Evolutionary conservation across 2,113 vertebrate genomes (phyloP).

Genomic region (Nerophis lumbriciformis): DNA sequence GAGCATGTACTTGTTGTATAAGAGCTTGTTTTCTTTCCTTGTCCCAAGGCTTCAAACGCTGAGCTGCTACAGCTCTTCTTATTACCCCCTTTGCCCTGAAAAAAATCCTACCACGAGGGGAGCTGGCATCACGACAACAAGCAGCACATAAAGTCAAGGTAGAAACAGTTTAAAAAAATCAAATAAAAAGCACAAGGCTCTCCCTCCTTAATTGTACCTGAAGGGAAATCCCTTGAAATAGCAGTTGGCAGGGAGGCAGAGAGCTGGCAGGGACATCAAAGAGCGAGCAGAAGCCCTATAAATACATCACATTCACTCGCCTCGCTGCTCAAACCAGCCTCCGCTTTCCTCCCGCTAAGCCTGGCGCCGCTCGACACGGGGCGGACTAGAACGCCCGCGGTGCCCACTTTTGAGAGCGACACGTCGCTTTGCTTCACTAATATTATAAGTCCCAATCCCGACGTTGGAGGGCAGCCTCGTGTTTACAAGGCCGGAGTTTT

Average conservation of each 20-base stretch:
- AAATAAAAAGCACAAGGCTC: conserved; percentile 40
- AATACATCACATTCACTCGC: conserved; percentile 73
- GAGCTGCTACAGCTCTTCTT: conserved; percentile 40
- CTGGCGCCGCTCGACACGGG: conserved; percentile 15
- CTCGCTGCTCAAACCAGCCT: conserved; percentile 33
- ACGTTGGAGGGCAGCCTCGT: too few species aligned
- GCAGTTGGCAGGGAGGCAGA: conserved; percentile 61
- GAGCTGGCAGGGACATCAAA: conserved; percentile 71
- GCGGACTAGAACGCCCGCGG: conserved; percentile 4
- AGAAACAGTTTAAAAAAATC: conserved; percentile 15
- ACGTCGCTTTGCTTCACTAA: conserved; percentile 16
- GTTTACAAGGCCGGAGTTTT: conserved; percentile 43
- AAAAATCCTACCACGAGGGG: conserved; percentile 40
- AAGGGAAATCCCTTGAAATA: conserved; percentile 77
- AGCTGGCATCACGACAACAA: conserved; percentile 39
- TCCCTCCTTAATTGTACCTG: conserved; percentile 72
- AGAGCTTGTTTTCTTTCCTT: conserved; percentile 68
- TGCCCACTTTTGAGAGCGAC: conserved; percentile 18
- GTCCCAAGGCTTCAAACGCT: conserved; percentile 42
- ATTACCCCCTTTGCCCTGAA: conserved; percentile 48
- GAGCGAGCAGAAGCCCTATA: conserved; percentile 66
- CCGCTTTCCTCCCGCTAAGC: conserved; percentile 24
- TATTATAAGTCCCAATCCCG: neutral
- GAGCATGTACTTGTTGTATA: conserved; percentile 69
- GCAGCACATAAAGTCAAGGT: conserved; percentile 50